These are phyloP conservation scores for Eilema griseolum DNA, from an alignment of 2,888 invertebrate genomes.

Conservation along the genomic window DNA sequence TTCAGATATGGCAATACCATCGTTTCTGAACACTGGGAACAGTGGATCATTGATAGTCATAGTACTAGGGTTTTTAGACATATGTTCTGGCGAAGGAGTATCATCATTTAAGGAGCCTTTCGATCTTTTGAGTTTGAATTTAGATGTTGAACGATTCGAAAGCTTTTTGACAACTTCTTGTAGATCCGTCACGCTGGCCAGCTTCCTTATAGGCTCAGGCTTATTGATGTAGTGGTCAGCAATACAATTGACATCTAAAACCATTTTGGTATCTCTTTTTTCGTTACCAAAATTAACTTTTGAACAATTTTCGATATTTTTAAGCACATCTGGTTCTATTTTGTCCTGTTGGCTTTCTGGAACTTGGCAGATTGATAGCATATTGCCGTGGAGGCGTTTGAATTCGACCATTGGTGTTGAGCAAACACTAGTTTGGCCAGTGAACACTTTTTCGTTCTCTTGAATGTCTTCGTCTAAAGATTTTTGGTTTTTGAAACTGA, in stretches of 20 bases:
- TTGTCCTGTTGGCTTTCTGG: constrained; percentile 86
- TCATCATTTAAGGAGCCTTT: constrained; percentile 66
- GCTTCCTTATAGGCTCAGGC: constrained; percentile 78
- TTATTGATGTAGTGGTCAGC: constrained; percentile 83
- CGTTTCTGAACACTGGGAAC: constrained; percentile 91
- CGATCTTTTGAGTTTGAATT: constrained; percentile 79
- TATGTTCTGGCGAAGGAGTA: constrained; percentile 67
- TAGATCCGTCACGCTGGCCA: constrained; percentile 88
- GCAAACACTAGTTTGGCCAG: constrained; percentile 91
- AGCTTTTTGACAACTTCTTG: constrained; percentile 87
- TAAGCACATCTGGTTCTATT: constrained; percentile 76
- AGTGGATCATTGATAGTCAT: constrained; percentile 93
- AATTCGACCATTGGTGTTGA: constrained; percentile 93
- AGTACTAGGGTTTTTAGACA: constrained; percentile 78
- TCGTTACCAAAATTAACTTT: constrained; percentile 70
- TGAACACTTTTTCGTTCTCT: constrained; percentile 86
- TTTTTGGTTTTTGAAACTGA: constrained; percentile 86
- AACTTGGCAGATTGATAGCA: constrained; percentile 91
- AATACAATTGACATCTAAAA: constrained; percentile 77
- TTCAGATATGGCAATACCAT: constrained; percentile 91
- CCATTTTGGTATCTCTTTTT: constrained; percentile 73
- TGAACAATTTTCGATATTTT: constrained; percentile 73
- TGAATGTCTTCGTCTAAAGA: constrained; percentile 86
- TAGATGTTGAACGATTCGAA: constrained; percentile 86
- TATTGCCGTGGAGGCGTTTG: constrained; percentile 90